Evolutionary conservation across 2,888 invertebrate genomes (phyloP).

Genomic region (Tachina fera): DNA sequence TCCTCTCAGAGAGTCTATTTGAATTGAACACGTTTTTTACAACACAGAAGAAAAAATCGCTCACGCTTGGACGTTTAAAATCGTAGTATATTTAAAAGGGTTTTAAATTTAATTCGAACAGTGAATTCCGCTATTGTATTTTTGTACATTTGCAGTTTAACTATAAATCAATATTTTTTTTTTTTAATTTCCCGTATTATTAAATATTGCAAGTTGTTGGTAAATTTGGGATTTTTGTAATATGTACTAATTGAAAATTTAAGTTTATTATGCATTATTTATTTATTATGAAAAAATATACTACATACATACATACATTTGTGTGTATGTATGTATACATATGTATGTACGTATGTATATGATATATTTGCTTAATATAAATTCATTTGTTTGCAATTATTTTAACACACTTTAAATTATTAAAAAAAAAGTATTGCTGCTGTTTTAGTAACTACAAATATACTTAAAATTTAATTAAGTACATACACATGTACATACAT

Average conservation of each 20-base stretch:
- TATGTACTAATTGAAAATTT: slow-evolving; percentile 22
- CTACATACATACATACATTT: too few species aligned
- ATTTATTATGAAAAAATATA: slow-evolving; percentile 44
- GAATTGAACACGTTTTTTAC: too few species aligned
- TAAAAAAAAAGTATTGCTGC: slow-evolving; percentile 46
- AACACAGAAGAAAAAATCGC: too few species aligned
- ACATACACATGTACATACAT: too few species aligned
- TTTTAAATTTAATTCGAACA: too few species aligned
- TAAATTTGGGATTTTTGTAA: slow-evolving; percentile 36
- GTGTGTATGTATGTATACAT: too few species aligned
- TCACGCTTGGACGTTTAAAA: too few species aligned
- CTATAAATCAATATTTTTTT: background rate
- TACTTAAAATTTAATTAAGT: slow-evolving; percentile 50
- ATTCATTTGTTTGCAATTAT: slow-evolving; percentile 42
- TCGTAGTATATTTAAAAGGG: too few species aligned
- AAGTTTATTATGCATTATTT: background rate
- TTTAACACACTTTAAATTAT: slow-evolving; percentile 23
- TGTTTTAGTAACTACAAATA: slow-evolving; percentile 4
- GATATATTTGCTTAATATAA: slow-evolving; percentile 36
- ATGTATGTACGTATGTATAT: background rate
- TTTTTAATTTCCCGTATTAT: slow-evolving; percentile 22
- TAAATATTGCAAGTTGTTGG: slow-evolving; percentile 6
- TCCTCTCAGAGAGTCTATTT: too few species aligned
- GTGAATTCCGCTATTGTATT: too few species aligned
- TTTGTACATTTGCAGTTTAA: slow-evolving; percentile 12